phyloP scores from a whole-genome alignment of 2,888 invertebrate species.

The Cheilosia soror region DNA sequence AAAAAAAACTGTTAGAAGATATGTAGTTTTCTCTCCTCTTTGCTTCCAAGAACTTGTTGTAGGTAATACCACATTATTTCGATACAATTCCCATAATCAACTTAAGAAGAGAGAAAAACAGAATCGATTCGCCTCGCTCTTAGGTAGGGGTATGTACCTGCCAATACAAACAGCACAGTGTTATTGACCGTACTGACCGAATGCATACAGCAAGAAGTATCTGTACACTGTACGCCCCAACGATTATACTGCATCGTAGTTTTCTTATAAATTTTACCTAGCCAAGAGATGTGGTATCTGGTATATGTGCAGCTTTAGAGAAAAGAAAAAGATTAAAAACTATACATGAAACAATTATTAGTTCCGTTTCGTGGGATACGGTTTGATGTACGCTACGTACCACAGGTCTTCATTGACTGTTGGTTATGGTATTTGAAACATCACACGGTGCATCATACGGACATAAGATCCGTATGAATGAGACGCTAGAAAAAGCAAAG shows the following conservation, averaged over 20 bases:
- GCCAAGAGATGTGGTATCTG: neutral
- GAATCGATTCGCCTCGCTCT: constrained; percentile 49
- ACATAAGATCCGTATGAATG: constrained; percentile 59
- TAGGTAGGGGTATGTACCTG: constrained; percentile 34
- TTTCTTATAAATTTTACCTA: no score
- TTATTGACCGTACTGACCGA: constrained; percentile 54
- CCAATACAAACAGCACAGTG: constrained; percentile 21
- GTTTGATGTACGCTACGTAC: constrained; percentile 47
- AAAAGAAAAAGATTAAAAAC: constrained; percentile 28
- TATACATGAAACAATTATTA: constrained; percentile 67
- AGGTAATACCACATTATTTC: constrained; percentile 63
- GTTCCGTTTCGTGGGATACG: constrained; percentile 74
- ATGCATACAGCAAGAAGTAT: constrained; percentile 35
- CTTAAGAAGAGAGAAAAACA: constrained; percentile 18
- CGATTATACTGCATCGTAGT: constrained; percentile 32
- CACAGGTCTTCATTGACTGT: constrained; percentile 60
- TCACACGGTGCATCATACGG: constrained; percentile 41
- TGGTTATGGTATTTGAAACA: constrained; percentile 65
- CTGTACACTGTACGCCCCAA: constrained; percentile 63
- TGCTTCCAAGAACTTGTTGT: constrained; percentile 57
- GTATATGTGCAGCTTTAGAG: constrained; percentile 1
- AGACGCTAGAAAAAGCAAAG: constrained; percentile 14
- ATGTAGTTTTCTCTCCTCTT: constrained; percentile 27
- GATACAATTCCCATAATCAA: constrained; percentile 67
- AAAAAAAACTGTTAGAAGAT: constrained; percentile 53